Evolutionary conservation across 1,140 invertebrate genomes (phyloP), one percentile per base, ranked within the genome.

Genomic region (Agrilus planipennis): DNA sequence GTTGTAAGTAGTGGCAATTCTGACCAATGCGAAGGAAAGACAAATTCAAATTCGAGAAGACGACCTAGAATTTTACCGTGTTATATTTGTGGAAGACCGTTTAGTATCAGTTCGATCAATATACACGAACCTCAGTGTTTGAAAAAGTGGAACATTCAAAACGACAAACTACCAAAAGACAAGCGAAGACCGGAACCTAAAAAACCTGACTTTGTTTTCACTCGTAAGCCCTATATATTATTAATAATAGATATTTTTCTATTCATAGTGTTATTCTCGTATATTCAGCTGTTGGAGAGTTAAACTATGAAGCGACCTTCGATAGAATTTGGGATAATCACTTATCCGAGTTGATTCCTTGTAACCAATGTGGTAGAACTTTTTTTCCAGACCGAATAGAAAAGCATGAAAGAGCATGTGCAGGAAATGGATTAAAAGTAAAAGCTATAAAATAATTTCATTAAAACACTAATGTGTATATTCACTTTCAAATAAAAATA

Each of bases 51-150:
- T 11, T 52, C 54, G 1, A 43, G 44, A 2, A 52, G 47, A 20
- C 55, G 55, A 48, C 49, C 58, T 4, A 49, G 49, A 6, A 47
- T 58, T 44, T 53, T 64, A 42, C 68, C 77, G 7, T 88, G 84
- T 56, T 84, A 86, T 51, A 73, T 87, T 34, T 83, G 80, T 52
- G 79, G 81, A 3, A 67, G 79, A 37, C 70, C 81, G 46, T 88
- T 83, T 58, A 82, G 80, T 7, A 70, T 75, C 0, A 72, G 70
- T 46, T 81, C 78, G 23, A 75, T 87, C 38, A 60, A 61, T 12
- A 84, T 85, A 40, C 84, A 87, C 61, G 79, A 84, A 52, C 79
- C 81, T 1, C 77, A 85, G 48, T 87, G 84, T 54, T 51, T 86
- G 19, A 73, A 78, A 52, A 84, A 82, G 55, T 84, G 83, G 80